Percentiles rank a stretch among this genome's conserved stretches.
phyloP scores from a whole-genome alignment of 2,888 invertebrate genomes.

The Alentia gelatinosa region DNA sequence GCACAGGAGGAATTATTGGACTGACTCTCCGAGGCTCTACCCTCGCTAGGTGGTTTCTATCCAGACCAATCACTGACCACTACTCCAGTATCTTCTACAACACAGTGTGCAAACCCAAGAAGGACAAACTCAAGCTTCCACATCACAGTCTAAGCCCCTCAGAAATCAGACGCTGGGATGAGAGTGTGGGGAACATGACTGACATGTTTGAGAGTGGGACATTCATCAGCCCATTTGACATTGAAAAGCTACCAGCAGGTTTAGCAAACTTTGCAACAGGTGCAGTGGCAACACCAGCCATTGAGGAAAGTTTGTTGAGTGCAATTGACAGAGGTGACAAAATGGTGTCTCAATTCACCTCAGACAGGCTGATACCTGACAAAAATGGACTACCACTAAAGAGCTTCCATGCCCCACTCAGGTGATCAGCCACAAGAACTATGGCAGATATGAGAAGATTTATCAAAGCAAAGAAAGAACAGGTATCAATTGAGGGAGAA shows the following conservation, averaged over 20 bases:
- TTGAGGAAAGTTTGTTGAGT: background rate
- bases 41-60: conserved; percentile 37
- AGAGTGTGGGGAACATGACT: conserved; percentile 49
- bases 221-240: background rate
- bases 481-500: background rate
- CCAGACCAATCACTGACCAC: background rate
- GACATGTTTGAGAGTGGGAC: background rate
- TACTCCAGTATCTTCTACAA: background rate
- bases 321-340: background rate
- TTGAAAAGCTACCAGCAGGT: background rate
- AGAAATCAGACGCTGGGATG: conserved; percentile 61
- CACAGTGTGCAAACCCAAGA: background rate
- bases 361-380: background rate
- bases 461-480: background rate
- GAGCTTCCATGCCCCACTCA: background rate
- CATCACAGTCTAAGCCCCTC: background rate
- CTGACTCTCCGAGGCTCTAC: conserved; percentile 42
- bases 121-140: background rate
- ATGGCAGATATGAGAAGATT: background rate
- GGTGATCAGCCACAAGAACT: background rate
- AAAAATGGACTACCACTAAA: background rate
- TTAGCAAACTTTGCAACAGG: background rate
- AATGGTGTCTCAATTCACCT: background rate
- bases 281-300: background rate
- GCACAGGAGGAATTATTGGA: conserved; percentile 56